Evolutionary conservation across 2,888 invertebrate species (phyloP).

Genomic region (Drosophila merina): DNA sequence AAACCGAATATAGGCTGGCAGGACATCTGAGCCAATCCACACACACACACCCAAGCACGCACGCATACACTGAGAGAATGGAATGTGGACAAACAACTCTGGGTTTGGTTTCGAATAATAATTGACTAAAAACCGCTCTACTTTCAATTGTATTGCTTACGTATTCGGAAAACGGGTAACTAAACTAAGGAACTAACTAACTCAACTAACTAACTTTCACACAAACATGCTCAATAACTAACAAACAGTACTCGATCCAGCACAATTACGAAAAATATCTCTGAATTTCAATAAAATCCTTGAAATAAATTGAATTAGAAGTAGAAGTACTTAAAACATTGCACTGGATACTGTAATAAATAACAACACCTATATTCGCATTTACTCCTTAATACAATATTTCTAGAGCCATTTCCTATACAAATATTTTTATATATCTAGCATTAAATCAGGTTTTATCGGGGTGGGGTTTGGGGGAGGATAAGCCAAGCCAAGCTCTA

Average conservation of each 20-base stretch:
- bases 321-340: not conserved
- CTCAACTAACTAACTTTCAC: conserved; percentile 36
- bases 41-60: not conserved
- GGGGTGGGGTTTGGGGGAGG: conserved; percentile 6
- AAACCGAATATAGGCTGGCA: conserved; percentile 10
- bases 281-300: not conserved
- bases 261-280: not conserved
- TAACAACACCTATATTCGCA: conserved; percentile 34
- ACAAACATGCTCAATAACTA: conserved; percentile 34
- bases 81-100: conserved; percentile 46
- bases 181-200: conserved; percentile 39
- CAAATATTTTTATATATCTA: not conserved
- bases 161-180: conserved; percentile 34
- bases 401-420: not conserved
- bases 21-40: conserved; percentile 10
- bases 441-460: conserved; percentile 21
- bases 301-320: not conserved
- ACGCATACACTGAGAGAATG: conserved; percentile 35
- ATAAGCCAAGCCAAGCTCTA: conserved; percentile 38
- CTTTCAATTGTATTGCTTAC: conserved; percentile 64
- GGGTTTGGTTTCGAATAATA: conserved; percentile 32
- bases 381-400: conserved; percentile 1
- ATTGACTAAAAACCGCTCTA: conserved; percentile 62
- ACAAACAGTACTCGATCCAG: conserved; percentile 24
- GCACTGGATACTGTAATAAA: conserved; percentile 11